phyloP scores from a whole-genome alignment of 2,888 invertebrate genomes.

The Brenthis daphne region DNA sequence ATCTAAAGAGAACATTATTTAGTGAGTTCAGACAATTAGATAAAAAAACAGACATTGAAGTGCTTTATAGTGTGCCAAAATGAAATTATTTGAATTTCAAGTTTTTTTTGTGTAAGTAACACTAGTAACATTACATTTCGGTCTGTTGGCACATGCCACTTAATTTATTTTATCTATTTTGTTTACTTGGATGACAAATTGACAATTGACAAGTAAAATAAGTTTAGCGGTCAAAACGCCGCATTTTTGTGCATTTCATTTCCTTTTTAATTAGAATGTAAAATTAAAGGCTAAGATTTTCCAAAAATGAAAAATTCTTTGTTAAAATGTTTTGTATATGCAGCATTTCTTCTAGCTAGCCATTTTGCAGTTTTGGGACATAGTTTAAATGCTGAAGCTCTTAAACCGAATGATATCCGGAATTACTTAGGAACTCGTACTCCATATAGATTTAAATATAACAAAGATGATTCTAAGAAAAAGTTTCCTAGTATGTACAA shows the following conservation, averaged over 20 bases:
- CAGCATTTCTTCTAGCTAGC: constrained; percentile 12
- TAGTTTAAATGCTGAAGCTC: constrained; percentile 29
- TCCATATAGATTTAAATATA: constrained; percentile 87
- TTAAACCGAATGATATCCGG: constrained; percentile 50
- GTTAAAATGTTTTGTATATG: constrained; percentile 5
- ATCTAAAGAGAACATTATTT: too few species aligned
- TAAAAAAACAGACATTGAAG: too few species aligned
- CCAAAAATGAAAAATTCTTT: constrained; percentile 29
- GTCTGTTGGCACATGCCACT: too few species aligned
- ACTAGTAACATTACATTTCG: too few species aligned
- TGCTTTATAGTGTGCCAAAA: too few species aligned
- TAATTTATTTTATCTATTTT: too few species aligned
- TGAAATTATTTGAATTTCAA: too few species aligned
- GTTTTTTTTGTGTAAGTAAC: too few species aligned
- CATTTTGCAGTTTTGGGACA: constrained; percentile 19
- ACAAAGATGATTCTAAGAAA: constrained; percentile 83
- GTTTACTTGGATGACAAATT: not conserved
- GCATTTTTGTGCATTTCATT: constrained; percentile 2
- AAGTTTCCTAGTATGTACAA: constrained; percentile 81
- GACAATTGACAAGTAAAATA: not conserved
- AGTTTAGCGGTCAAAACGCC: not conserved
- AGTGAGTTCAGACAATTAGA: too few species aligned
- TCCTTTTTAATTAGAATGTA: constrained; percentile 9
- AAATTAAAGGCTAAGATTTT: not conserved
- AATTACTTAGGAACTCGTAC: constrained; percentile 85